Percentiles rank a stretch among this genome's conserved stretches.
phyloP scores from a whole-genome alignment of 2,888 invertebrate genomes.

The Spisula subtruncata region DNA sequence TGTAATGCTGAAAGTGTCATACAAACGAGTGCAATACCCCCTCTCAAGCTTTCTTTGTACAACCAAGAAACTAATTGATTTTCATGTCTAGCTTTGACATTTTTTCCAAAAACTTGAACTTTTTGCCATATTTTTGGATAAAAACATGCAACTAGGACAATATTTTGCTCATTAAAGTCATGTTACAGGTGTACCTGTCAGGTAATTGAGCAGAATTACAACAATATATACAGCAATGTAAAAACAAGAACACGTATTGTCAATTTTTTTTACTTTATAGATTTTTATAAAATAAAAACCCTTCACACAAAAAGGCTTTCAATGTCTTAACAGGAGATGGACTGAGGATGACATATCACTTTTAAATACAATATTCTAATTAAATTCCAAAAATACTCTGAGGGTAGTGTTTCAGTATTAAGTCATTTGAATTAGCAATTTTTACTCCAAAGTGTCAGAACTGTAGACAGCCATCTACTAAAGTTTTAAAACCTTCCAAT shows the following conservation, averaged over 20 bases:
- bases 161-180: conserved; percentile 12
- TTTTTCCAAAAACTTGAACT: no score
- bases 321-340: background rate
- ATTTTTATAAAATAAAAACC: background rate
- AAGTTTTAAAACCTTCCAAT: background rate
- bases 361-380: conserved; percentile 1
- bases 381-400: conserved; percentile 16
- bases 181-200: background rate
- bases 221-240: background rate
- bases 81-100: no score
- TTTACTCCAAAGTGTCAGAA: conserved; percentile 5
- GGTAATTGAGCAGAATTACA: conserved; percentile 13
- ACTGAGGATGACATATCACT: background rate
- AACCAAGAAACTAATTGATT: no score
- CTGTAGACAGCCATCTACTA: background rate
- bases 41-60: no score
- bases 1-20: no score
- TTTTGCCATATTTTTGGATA: no score
- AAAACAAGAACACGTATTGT: background rate
- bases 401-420: background rate
- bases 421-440: background rate
- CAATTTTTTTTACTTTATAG: background rate
- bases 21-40: no score
- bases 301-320: background rate
- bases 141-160: no score